These are phyloP conservation scores for Ormyrus thymus DNA, from an alignment of 2,888 invertebrate species.

Conservation along the genomic window DNA sequence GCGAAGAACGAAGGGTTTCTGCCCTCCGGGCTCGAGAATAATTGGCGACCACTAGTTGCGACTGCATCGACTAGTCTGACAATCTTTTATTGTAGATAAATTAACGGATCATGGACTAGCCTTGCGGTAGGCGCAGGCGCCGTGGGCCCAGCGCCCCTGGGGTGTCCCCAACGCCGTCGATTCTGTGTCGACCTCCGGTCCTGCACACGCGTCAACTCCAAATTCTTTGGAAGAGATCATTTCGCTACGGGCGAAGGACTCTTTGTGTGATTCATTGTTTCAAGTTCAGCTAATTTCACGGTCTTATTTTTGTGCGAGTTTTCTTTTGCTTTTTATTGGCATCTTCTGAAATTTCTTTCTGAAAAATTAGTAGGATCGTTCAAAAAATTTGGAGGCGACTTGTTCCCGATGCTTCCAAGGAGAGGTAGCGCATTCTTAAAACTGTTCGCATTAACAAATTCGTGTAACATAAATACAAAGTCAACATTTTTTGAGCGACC, in stretches of 20 bases:
- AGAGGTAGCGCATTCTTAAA: too few species aligned
- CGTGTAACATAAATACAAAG: too few species aligned
- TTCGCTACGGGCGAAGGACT: not conserved
- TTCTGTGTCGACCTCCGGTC: slow-evolving; percentile 18
- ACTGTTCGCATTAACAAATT: too few species aligned
- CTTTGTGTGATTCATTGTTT: not conserved
- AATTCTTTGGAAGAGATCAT: not conserved
- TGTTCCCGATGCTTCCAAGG: too few species aligned
- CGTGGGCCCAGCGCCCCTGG: slow-evolving; percentile 72
- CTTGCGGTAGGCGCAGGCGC: slow-evolving; percentile 74
- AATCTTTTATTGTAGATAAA: slow-evolving; percentile 39
- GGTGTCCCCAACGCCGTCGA: slow-evolving; percentile 41
- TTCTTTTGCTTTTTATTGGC: not conserved
- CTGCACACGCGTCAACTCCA: not conserved
- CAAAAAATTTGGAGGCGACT: too few species aligned
- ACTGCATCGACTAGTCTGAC: slow-evolving; percentile 43
- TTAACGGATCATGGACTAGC: slow-evolving; percentile 66
- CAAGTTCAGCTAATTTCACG: too few species aligned
- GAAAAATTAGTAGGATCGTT: too few species aligned
- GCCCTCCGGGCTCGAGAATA: slow-evolving; percentile 44
- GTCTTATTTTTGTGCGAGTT: not conserved
- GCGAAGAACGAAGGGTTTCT: not conserved
- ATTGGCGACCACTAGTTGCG: slow-evolving; percentile 10
- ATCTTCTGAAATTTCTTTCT: too few species aligned
- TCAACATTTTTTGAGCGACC: too few species aligned